A percentile compares a stretch with the other conserved stretches of the same genome.
Conservation (phyloP, 2,797 vertebrate genomes). For the Halcyon leucocephala region DNA sequence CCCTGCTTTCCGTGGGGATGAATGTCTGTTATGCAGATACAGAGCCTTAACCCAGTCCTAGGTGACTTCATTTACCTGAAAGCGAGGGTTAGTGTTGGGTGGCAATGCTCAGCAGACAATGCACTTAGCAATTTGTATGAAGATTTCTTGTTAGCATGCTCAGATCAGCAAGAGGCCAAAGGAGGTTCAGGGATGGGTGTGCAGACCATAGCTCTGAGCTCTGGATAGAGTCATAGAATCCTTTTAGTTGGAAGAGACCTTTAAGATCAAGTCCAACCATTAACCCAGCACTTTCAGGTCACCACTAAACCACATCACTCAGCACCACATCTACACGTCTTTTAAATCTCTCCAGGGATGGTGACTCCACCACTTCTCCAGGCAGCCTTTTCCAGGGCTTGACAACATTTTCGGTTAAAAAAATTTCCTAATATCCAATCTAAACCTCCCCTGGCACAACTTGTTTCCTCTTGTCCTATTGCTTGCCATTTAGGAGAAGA, state of each 20-base stretch:
- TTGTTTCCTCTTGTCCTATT: background rate
- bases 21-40: background rate
- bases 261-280: background rate
- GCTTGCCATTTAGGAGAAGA: background rate
- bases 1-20: background rate
- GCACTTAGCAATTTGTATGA: background rate
- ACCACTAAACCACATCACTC: background rate
- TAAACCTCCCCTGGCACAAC: background rate
- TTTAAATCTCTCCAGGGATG: background rate
- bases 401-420: background rate
- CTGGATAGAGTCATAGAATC: background rate
- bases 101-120: background rate
- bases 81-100: background rate
- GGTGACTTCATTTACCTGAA: background rate
- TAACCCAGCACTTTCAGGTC: background rate
- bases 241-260: background rate
- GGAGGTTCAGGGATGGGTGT: fast-evolving
- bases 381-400: background rate
- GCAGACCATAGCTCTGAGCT: background rate
- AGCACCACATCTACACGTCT: background rate
- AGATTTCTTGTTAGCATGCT: background rate
- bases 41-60: background rate
- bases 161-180: background rate
- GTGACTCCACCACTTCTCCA: background rate
- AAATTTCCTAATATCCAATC: background rate